Conservation (phyloP, 2,113 vertebrate genomes). For the Hirundichthys speculiger region DNA sequence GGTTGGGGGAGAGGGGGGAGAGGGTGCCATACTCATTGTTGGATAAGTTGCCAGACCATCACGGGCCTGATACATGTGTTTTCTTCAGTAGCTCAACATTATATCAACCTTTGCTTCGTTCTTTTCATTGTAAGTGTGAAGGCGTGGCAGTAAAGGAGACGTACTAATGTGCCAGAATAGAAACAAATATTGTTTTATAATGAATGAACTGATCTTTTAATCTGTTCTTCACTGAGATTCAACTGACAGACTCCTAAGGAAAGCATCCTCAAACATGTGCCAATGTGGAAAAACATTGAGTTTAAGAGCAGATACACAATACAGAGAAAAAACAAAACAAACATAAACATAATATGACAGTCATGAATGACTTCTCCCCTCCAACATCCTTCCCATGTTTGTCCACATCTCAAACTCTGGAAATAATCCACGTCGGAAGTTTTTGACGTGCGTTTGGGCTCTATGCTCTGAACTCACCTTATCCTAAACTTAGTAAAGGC, state of each 20-base stretch:
- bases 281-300: constrained; percentile 53
- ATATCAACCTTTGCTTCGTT: neutral
- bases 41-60: no score
- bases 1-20: no score
- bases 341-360: constrained; percentile 37
- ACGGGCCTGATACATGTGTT: no score
- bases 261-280: constrained; percentile 8
- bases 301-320: constrained; percentile 6
- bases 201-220: neutral
- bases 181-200: neutral
- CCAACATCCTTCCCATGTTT: constrained; percentile 80
- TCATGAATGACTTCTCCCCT: constrained; percentile 9
- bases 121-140: neutral
- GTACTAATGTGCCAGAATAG: neutral
- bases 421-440: constrained; percentile 48
- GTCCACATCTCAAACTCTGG: constrained; percentile 62
- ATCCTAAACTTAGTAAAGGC: constrained; percentile 50
- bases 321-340: neutral
- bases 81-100: no score
- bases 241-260: neutral
- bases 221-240: neutral
- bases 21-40: no score
- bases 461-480: constrained; percentile 7
- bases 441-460: constrained; percentile 30
- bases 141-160: neutral